Percentiles rank a stretch among this genome's conserved stretches.
Conservation (phyloP, 2,888 invertebrate genomes). For the Tipula confusa region DNA sequence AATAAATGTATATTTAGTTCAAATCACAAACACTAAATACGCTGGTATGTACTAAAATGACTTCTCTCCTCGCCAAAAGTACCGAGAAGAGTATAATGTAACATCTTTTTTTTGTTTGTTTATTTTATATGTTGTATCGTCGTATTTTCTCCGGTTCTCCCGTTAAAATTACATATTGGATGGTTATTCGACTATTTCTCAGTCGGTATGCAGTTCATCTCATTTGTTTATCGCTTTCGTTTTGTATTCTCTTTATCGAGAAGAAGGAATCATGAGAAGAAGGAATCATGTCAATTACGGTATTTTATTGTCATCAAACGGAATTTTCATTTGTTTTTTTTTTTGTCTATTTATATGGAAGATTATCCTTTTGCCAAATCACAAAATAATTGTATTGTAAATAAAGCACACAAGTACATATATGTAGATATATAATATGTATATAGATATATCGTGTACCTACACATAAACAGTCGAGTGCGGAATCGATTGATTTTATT, state of each 20-base stretch:
- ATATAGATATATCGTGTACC: neutral
- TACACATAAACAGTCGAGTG: neutral
- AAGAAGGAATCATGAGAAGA: neutral
- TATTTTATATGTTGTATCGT: too few species aligned
- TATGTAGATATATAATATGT: neutral
- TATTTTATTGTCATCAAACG: neutral
- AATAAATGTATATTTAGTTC: neutral
- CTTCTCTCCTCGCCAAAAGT: too few species aligned
- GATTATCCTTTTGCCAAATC: neutral
- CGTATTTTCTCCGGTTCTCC: neutral
- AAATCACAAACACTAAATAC: neutral
- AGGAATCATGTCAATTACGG: neutral
- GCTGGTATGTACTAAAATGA: neutral
- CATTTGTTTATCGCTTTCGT: neutral
- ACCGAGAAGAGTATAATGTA: neutral
- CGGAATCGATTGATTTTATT: neutral
- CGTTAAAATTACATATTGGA: neutral
- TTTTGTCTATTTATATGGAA: neutral
- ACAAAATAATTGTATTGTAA: neutral
- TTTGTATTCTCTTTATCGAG: neutral
- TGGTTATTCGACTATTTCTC: neutral
- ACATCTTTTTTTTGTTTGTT: neutral
- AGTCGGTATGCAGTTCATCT: neutral
- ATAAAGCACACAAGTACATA: neutral
- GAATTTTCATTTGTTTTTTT: too few species aligned